Evolutionary conservation across 2,113 vertebrate species (phyloP), one percentile per base, ranked within the genome.

Genomic region (Addax nasomaculatus): DNA sequence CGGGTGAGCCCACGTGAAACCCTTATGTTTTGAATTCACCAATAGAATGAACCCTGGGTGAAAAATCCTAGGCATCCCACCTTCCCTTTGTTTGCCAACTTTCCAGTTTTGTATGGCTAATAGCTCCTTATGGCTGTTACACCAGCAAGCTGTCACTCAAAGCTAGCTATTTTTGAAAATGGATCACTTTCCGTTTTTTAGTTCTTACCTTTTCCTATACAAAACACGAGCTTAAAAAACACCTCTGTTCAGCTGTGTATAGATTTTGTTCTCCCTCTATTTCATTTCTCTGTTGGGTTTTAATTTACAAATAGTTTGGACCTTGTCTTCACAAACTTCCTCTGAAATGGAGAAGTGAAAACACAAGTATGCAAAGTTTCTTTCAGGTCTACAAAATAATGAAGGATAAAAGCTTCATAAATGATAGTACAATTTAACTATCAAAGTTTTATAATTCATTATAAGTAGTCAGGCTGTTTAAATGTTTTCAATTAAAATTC

Each of bases 401-500:
- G 39, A 88, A 73, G 70, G 21, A 97, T 96, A 96, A 90, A 92
- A 89, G 83, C 83, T 45, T 98, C 93, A 57, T 91, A 93, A 93
- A 80, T 91, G 45, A 49, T 60, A 97, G 49, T 85, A 89, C 25
- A 95, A 57, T 81, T 90, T 64, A 92, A 92, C 62, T 89, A 9
- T 60, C 55, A 62, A 70, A 78, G 62, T 92, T 96, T 97, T 95
- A 81, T 57, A 92, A 92, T 93, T 92, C 36, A 86, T 96, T 92
- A 11, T 51, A 51, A 93, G 33, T 93, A 45, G 33, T 93, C 87
- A 78, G 94, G 47, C 55, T 76, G 25, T 96, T 96, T 51, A 36
- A 80, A 78, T 88, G 67, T 90, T 96, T 97, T 93, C 58, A 92
- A 45, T 95, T 96, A 97, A 97, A 98, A 87, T 5, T 96, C 78